phyloP scores from a whole-genome alignment of 2,113 vertebrate genomes.

The Takifugu bimaculatus region DNA sequence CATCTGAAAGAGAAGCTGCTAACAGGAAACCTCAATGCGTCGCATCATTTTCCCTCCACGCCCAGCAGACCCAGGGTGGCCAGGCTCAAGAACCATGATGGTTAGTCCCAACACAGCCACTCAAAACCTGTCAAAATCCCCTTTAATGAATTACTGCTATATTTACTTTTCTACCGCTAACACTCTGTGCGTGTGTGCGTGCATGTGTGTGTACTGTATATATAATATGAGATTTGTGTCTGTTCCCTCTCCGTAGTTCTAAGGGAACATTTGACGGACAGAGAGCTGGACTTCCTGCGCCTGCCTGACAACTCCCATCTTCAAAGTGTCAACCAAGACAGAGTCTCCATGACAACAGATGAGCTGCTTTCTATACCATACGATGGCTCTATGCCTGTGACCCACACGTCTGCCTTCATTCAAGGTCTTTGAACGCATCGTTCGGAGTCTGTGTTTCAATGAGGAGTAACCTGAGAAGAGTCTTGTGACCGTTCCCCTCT shows the following conservation, averaged over 20 bases:
- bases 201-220: no score
- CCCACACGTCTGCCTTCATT: constrained; percentile 55
- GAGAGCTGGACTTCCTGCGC: constrained; percentile 67
- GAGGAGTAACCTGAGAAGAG: no score
- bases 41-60: background rate
- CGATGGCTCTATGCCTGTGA: constrained; percentile 79
- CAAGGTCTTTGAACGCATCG: constrained; percentile 24
- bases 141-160: no score
- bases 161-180: no score
- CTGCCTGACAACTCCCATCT: constrained; percentile 57
- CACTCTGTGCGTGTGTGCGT: no score
- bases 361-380: constrained; percentile 80
- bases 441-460: background rate
- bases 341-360: constrained; percentile 83
- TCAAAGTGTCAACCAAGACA: constrained; percentile 66
- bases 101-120: constrained; percentile 36
- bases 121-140: no score
- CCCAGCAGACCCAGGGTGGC: constrained; percentile 8
- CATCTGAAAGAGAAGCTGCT: constrained; percentile 16
- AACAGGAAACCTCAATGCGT: constrained; percentile 60
- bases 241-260: constrained; percentile 54
- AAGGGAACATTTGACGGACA: constrained; percentile 61
- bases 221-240: no score
- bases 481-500: no score
- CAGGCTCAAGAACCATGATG: constrained; percentile 63